Conservation (phyloP, 2,888 invertebrate species). For the Troides oblongomaculatus region DNA sequence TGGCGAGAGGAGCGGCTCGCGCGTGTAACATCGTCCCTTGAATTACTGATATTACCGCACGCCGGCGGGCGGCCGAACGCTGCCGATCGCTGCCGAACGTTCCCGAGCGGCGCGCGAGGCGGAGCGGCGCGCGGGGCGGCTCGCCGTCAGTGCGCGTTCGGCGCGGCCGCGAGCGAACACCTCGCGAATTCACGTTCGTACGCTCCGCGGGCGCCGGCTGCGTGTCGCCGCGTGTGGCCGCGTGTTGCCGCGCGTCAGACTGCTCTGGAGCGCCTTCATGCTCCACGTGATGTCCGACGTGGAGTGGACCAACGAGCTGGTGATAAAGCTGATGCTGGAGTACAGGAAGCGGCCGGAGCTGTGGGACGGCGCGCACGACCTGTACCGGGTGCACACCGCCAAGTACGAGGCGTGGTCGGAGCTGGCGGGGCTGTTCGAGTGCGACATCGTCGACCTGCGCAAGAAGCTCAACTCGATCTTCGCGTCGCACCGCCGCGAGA, state of each 20-base stretch:
- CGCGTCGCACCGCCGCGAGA: slow-evolving; percentile 68
- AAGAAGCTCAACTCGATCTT: slow-evolving; percentile 70
- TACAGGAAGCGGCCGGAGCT: slow-evolving; percentile 53
- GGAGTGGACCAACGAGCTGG: slow-evolving; percentile 61
- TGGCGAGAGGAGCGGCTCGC: no score
- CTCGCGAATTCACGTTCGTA: slow-evolving; percentile 39
- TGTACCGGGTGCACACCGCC: slow-evolving; percentile 54
- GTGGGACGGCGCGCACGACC: slow-evolving; percentile 56
- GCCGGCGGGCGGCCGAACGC: not conserved
- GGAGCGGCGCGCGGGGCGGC: slow-evolving; percentile 10
- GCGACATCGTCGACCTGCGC: slow-evolving; percentile 58
- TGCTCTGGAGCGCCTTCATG: no score
- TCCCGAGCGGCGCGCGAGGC: no score
- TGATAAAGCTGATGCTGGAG: slow-evolving; percentile 53
- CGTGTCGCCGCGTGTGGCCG: no score
- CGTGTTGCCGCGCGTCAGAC: no score
- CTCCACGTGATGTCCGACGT: slow-evolving; percentile 45
- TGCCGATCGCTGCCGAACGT: not conserved
- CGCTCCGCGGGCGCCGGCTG: slow-evolving; percentile 16
- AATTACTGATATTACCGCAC: not conserved
- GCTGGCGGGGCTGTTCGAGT: slow-evolving; percentile 55
- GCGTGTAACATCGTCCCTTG: no score
- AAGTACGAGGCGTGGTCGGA: slow-evolving; percentile 64
- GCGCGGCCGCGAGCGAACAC: slow-evolving; percentile 46
- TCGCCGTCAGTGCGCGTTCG: slow-evolving; percentile 45